Conservation (phyloP, 2,113 vertebrate genomes). For the Lampris incognitus region DNA sequence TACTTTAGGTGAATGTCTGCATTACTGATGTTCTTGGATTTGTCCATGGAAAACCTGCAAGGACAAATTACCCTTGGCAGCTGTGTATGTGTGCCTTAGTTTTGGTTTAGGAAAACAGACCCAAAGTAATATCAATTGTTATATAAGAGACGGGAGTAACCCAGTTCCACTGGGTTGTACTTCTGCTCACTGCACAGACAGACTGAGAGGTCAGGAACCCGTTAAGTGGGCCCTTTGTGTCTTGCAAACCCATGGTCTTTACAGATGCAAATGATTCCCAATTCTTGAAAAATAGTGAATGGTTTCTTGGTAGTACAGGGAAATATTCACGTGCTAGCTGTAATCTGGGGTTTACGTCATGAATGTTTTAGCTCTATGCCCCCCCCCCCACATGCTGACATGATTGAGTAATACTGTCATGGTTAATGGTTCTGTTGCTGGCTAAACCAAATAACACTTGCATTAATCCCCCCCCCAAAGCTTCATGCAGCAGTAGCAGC, state of each 20-base stretch:
- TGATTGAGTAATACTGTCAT: background rate
- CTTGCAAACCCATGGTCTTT: too few relatives aligned
- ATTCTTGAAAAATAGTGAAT: slow-evolving; percentile 16
- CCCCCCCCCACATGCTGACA: background rate
- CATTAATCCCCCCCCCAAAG: background rate
- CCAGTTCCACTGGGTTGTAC: slow-evolving; percentile 41
- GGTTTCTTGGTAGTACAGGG: background rate
- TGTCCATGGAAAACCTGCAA: slow-evolving; percentile 36
- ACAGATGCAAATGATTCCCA: too few relatives aligned
- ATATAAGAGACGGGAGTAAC: slow-evolving; percentile 45
- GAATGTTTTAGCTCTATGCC: background rate
- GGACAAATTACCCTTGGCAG: slow-evolving; percentile 38
- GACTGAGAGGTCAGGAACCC: slow-evolving; percentile 29
- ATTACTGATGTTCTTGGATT: slow-evolving; percentile 45
- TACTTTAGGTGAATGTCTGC: slow-evolving; percentile 16
- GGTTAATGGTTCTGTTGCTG: background rate
- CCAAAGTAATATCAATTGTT: slow-evolving; percentile 48
- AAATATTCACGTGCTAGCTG: background rate
- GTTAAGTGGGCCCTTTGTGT: slow-evolving; percentile 8
- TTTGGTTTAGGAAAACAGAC: slow-evolving; percentile 51
- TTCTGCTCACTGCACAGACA: slow-evolving; percentile 25
- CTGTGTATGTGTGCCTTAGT: slow-evolving; percentile 15
- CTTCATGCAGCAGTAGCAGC: background rate
- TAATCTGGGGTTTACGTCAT: background rate
- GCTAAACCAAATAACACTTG: background rate